phyloP scores from a whole-genome alignment of 2,797 vertebrate genomes.

The Gephyroberyx darwinii region DNA sequence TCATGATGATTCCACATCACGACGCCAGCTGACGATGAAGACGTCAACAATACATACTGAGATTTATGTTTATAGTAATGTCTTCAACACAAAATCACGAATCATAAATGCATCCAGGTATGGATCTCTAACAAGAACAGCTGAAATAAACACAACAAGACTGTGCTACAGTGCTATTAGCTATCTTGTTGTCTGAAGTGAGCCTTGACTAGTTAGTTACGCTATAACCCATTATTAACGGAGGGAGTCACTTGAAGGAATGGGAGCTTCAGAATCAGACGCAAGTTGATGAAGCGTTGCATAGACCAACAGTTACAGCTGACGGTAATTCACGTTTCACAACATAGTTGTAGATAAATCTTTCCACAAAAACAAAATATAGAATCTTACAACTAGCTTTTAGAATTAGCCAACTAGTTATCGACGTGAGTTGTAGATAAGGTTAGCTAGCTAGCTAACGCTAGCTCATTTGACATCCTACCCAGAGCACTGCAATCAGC shows the following conservation, averaged over 20 bases:
- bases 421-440: conserved; percentile 26
- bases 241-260: neutral
- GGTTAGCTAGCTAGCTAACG: conserved; percentile 71
- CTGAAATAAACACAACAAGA: neutral
- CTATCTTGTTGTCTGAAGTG: too few species aligned
- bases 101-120: neutral
- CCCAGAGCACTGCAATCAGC: conserved; percentile 95
- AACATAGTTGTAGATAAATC: neutral
- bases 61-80: neutral
- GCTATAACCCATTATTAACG: too few species aligned
- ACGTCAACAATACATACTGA: neutral
- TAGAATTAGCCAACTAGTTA: neutral
- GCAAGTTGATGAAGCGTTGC: neutral
- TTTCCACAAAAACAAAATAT: neutral
- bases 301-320: neutral
- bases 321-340: neutral
- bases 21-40: neutral
- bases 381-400: neutral
- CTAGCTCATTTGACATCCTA: conserved; percentile 78
- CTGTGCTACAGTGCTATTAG: neutral
- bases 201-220: too few species aligned
- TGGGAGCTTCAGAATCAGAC: neutral
- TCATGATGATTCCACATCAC: neutral
- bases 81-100: neutral
- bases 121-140: neutral